Base-by-base conservation (phyloP, 2,797 vertebrate species). In the Meda fulgida region DNA sequence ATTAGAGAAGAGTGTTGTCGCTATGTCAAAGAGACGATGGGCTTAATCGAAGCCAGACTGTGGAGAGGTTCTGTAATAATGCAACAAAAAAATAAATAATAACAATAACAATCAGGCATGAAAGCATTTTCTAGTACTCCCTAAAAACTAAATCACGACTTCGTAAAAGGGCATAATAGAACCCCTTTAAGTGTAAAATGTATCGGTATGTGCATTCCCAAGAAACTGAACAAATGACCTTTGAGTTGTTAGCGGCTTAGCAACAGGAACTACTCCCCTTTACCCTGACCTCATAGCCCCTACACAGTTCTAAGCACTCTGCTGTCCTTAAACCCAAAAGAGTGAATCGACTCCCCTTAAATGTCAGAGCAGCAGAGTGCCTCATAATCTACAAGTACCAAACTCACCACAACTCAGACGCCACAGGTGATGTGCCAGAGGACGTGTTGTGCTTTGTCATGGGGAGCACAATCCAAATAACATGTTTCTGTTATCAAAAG, bases 351-450 rank as follows among this genome's bases (percentile, higher is more conserved):
- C 76, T 60, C 48, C 18, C 53, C 21, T 46, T n/a, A 80, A 80
- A 85, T 85, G 83, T 85, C 77, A 85, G 40, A 79, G 76, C 40
- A 80, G 67, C 55, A 63, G 73, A 84, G 51, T 40, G 43, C 58
- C 66, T 72, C 53, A 5, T 60, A 60, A 78, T 70, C 63, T 40
- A 77, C 40, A 76, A 48, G 43, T 58, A 38, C 70, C 43, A 65
- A 83, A 34, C 81, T 18, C 36, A 60, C 23, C 76, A 26, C 23
- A 26, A 29, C 77, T 78, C 26, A 34, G 36, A 70, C 1, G 0
- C 83, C 63, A 43, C 75, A 69, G 65, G 73, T 55, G 65, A n/a
- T 84, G 73, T 69, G 34, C 65, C 36, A 43, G 51, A 78, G 8
- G 75, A 78, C 5, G 14, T 69, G 63, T 55, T 31, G 19, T n/a